Base-by-base conservation (phyloP, 2,888 invertebrate species). In the Poecilobothrus nobilitatus region DNA sequence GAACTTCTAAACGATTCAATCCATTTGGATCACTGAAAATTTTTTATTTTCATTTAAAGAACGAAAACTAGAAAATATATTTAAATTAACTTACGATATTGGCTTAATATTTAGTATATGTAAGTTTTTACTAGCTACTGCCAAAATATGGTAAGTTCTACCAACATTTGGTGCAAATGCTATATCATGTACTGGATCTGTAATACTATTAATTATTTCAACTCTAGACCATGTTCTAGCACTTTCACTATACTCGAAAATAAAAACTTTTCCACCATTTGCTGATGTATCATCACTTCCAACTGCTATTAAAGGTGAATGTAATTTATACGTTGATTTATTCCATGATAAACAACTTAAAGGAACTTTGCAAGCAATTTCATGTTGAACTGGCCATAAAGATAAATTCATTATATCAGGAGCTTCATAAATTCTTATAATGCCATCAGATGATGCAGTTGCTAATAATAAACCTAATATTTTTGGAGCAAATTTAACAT, bases 321-420 rank as follows among this genome's bases (percentile, higher is more conserved):
- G 77, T 21, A 82, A 72, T 90, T 91, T 89, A 63, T 90, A 91
- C 66, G 91, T 83, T 20, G 95, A 94, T 2, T 92, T 92, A 80
- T 94, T 95, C 98, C 98, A 99, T 0, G 94, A 90, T 27, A 98
- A 84, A 78, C 96, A 97, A 79, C 96, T 96, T 73, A 95, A 91
- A 1, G 95, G 90, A 53, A 95, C 85, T 84, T 95, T 96, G 76
- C 92, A 92, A 10, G 90, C 88, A 72, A 97, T 91, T 80, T 98
- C 97, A 80, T 97, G 94, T 76, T 96, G 94, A 37, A 97, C 83
- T 0, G 95, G 93, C 98, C 98, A 99, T 76, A 97, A 96, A 70
- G 94, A 94, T 27, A 98, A 83, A 82, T 98, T 98, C 96, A 98
- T 97, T 2, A 97, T 93, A 84, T 99, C 98, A 0, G 96, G 95